phyloP scores from a whole-genome alignment of 2,797 vertebrate species.

The Euphonia xanthogaster region DNA sequence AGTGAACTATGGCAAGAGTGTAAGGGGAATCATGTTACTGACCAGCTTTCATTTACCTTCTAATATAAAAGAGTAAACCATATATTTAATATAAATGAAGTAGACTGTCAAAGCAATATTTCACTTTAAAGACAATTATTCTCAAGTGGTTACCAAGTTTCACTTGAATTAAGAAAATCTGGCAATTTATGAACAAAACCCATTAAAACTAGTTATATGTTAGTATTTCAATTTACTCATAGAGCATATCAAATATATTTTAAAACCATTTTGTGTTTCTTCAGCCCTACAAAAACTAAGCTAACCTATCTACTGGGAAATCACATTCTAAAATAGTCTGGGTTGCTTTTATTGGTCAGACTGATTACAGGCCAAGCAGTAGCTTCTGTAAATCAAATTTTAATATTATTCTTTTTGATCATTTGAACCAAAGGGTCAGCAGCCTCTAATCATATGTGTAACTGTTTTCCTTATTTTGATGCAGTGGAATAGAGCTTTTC shows the following conservation, averaged over 20 bases:
- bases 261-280: conserved; percentile 45
- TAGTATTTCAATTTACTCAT: conserved; percentile 37
- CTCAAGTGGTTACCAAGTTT: conserved; percentile 51
- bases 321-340: conserved; percentile 3
- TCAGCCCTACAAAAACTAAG: conserved; percentile 48
- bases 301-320: conserved; percentile 40
- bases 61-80: conserved; percentile 15
- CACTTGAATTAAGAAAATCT: conserved; percentile 53
- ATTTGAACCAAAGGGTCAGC: conserved; percentile 60
- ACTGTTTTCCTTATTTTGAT: conserved; percentile 37
- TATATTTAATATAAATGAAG: conserved; percentile 42
- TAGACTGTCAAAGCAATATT: conserved; percentile 27
- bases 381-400: conserved; percentile 66
- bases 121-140: conserved; percentile 49
- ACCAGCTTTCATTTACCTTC: conserved; percentile 29
- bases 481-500: conserved; percentile 18
- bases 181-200: conserved; percentile 36
- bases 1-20: neutral
- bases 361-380: conserved; percentile 55
- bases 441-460: conserved; percentile 21
- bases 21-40: conserved; percentile 38
- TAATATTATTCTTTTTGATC: conserved; percentile 66
- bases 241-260: conserved; percentile 13
- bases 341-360: conserved; percentile 35
- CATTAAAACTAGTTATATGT: conserved; percentile 18